These are phyloP conservation scores for Apis laboriosa DNA, from an alignment of 1,140 invertebrate genomes.

Conservation along the genomic window DNA sequence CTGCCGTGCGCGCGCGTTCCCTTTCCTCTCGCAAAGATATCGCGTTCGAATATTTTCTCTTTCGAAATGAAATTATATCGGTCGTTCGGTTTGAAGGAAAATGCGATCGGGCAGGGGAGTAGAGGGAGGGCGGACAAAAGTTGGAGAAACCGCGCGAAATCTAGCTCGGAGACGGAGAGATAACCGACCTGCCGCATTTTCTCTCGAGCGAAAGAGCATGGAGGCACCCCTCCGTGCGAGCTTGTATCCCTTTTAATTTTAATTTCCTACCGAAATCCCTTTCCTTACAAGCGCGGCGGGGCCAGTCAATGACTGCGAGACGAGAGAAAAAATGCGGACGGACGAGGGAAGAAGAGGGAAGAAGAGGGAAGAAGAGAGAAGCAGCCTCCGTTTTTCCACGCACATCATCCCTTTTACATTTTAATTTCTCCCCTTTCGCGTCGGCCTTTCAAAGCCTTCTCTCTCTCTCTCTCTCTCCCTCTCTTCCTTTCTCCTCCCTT, in stretches of 20 bases:
- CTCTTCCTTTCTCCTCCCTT: not conserved
- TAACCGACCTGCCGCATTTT: constrained; percentile 46
- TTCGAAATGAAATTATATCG: too few species aligned
- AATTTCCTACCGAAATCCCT: constrained; percentile 75
- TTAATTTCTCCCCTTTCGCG: constrained; percentile 79
- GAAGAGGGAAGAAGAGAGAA: constrained; percentile 12
- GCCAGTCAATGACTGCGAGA: constrained; percentile 56
- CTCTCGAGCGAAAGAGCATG: constrained; percentile 57
- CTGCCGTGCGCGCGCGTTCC: constrained; percentile 4
- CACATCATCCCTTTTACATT: constrained; percentile 80
- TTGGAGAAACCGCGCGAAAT: constrained; percentile 16
- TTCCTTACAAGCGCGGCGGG: constrained; percentile 63
- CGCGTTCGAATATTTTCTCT: too few species aligned
- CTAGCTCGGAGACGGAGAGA: constrained; percentile 43
- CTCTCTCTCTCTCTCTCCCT: not conserved
- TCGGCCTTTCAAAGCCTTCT: constrained; percentile 71
- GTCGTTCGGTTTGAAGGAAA: too few species aligned
- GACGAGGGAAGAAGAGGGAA: not conserved
- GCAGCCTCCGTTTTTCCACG: constrained; percentile 71
- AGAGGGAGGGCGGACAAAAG: too few species aligned
- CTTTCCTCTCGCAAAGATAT: not conserved
- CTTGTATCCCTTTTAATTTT: constrained; percentile 73
- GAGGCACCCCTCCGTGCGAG: constrained; percentile 53
- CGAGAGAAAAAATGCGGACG: constrained; percentile 49
- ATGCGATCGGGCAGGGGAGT: too few species aligned